A percentile compares a stretch with the other conserved stretches of the same genome.
These are phyloP conservation scores for Podarcis raffonei DNA, from an alignment of 2,113 vertebrate species.

Conservation along the genomic window DNA sequence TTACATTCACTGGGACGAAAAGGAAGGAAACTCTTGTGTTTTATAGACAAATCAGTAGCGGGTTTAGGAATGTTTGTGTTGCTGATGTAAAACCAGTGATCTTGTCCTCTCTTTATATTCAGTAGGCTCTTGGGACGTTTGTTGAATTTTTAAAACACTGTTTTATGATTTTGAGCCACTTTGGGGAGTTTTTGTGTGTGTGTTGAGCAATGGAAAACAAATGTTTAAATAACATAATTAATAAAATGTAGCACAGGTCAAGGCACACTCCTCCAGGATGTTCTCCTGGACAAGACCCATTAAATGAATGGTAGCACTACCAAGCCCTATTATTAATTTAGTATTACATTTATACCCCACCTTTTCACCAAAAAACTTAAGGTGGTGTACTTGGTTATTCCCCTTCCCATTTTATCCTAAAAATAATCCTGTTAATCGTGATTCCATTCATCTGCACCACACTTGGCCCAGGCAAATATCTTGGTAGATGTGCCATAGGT, in stretches of 20 bases:
- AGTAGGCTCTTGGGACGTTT: neutral
- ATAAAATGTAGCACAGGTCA: neutral
- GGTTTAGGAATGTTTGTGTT: neutral
- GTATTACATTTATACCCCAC: no score
- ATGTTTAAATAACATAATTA: neutral
- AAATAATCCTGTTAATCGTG: neutral
- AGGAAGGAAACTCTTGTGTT: neutral
- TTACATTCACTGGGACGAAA: neutral
- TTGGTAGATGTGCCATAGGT: neutral
- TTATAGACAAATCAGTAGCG: neutral
- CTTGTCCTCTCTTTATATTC: neutral
- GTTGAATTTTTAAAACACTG: neutral
- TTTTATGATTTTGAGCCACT: no score
- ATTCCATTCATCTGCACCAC: neutral
- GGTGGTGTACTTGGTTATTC: no score
- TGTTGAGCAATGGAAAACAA: neutral
- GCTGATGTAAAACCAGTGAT: neutral
- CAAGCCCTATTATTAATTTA: neutral
- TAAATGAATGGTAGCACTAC: neutral
- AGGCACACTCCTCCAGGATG: no score
- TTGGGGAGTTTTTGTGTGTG: neutral
- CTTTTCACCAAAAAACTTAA: no score
- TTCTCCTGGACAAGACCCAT: neutral
- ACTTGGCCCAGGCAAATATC: neutral
- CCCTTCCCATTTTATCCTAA: no score